These are phyloP conservation scores for Hyaena hyaena DNA, from an alignment of 2,113 vertebrate genomes.

Conservation along the genomic window DNA sequence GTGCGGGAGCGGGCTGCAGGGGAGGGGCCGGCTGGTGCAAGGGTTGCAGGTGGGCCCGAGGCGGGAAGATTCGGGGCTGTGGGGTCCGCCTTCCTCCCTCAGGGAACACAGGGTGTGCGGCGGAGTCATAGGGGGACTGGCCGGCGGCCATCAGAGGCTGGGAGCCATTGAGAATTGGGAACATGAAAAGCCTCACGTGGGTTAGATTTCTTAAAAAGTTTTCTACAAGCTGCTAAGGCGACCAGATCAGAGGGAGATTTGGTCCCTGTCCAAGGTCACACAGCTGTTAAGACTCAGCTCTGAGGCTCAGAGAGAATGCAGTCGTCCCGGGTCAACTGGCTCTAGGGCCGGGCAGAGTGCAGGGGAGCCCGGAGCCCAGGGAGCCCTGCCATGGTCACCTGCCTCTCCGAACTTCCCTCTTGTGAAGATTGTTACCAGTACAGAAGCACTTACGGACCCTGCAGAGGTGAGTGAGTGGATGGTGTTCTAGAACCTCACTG, in stretches of 20 bases:
- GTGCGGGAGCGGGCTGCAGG: background rate
- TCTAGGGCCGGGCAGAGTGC: background rate
- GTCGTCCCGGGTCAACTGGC: background rate
- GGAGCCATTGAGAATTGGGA: background rate
- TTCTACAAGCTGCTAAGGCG: background rate
- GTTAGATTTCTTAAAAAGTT: background rate
- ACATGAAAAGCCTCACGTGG: background rate
- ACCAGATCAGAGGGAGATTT: background rate
- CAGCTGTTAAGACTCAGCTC: background rate
- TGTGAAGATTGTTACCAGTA: background rate
- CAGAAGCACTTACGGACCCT: background rate
- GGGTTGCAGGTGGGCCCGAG: too few relatives aligned
- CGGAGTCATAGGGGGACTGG: background rate
- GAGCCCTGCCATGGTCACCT: background rate
- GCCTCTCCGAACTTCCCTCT: background rate
- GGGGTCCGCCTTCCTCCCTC: too few relatives aligned
- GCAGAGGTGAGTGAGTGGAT: background rate
- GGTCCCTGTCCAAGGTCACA: background rate
- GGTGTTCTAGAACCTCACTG: background rate
- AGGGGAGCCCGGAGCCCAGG: background rate
- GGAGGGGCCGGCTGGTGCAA: too few relatives aligned
- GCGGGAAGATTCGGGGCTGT: too few relatives aligned
- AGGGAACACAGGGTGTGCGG: background rate
- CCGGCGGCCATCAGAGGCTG: background rate
- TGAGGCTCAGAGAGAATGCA: background rate